Evolutionary conservation across 2,888 invertebrate genomes (phyloP), one percentile per base, ranked within the genome.

Genomic region (Drosophila aldrichi): DNA sequence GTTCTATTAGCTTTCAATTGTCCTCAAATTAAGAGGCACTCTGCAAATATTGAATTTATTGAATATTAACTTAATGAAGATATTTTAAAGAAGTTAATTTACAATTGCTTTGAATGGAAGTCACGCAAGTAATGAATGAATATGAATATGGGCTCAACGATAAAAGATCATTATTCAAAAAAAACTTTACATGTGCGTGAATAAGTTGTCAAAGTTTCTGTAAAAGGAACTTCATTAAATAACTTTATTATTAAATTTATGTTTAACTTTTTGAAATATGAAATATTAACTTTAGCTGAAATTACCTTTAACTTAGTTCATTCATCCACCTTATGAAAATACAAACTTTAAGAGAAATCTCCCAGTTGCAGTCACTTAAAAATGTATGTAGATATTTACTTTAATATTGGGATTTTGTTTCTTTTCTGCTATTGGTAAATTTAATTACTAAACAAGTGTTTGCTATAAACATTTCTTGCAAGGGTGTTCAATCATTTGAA

Each of bases 1-100:
- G 38, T n/a, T 52, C 6, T 9, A 40, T 40, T 54, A 36, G 22
- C 54, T 25, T 40, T 29, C 38, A 40, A 54, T 54, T 34, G 52
- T 36, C 36, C 34, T 36, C 52, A 36, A 49, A 51, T 22, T 22
- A 52, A 16, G 16, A 18, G 12, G 12, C n/a, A 32, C 18, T 32
- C 12, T 3, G 12, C 3, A 32, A 29, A 32, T 22, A 29, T 46
- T 46, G 25, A 25, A 22, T 25, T 25, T n/a, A 46, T 29, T 29
- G 29, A 48, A 48, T 48, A 32, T 49, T n/a, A 12, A 32, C 32
- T 7, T 12, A 32, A 49, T 32, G 18, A 32, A 49, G 32, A 18
- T 18, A n/a, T 44, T 44, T 44, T 22, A 8, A 20, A 22, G 14
- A 22, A 16, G 3, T 48, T 48, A 6, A 2, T 1, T 6, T n/a